These are phyloP conservation scores for Desmophyllum pertusum DNA, from an alignment of 92 coral and sea anemone species.

Conservation along the genomic window DNA sequence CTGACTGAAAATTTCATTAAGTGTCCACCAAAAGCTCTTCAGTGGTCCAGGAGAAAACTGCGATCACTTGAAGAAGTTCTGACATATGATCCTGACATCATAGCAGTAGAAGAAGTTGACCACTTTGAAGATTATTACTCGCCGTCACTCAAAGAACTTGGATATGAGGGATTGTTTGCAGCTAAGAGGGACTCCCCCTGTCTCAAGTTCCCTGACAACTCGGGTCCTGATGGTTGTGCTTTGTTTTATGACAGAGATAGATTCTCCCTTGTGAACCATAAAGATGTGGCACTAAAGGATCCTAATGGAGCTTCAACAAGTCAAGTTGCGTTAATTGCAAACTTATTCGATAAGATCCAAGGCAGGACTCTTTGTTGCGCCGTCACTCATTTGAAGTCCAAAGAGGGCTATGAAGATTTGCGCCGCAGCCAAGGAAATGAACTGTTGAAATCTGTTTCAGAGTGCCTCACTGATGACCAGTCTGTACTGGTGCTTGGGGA, in stretches of 20 bases:
- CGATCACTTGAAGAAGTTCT: slow-evolving; percentile 82
- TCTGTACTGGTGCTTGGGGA: slow-evolving; percentile 86
- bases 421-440: slow-evolving; percentile 76
- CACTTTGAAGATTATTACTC: slow-evolving; percentile 84
- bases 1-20: slow-evolving; percentile 84
- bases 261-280: slow-evolving; percentile 56
- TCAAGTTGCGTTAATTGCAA: slow-evolving; percentile 81
- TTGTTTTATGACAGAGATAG: slow-evolving; percentile 79
- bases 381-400: slow-evolving; percentile 93
- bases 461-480: slow-evolving; percentile 51
- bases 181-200: slow-evolving; percentile 93
- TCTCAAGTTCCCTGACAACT: slow-evolving; percentile 73
- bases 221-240: slow-evolving; percentile 97
- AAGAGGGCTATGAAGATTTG: slow-evolving; percentile 66
- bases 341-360: slow-evolving; percentile 62
- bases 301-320: slow-evolving; percentile 67
- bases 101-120: slow-evolving; percentile 94
- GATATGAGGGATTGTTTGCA: slow-evolving; percentile 71
- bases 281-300: slow-evolving; percentile 67
- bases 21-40: slow-evolving; percentile 80
- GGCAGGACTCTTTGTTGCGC: slow-evolving; percentile 65
- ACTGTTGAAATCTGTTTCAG: slow-evolving; percentile 61
- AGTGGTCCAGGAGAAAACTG: slow-evolving; percentile 80
- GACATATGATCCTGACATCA: slow-evolving; percentile 80
- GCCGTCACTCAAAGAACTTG: slow-evolving; percentile 72